A percentile compares a stretch with the other conserved stretches of the same genome.
These are phyloP conservation scores for Cydia splendana DNA, from an alignment of 1,140 invertebrate genomes.

Conservation along the genomic window DNA sequence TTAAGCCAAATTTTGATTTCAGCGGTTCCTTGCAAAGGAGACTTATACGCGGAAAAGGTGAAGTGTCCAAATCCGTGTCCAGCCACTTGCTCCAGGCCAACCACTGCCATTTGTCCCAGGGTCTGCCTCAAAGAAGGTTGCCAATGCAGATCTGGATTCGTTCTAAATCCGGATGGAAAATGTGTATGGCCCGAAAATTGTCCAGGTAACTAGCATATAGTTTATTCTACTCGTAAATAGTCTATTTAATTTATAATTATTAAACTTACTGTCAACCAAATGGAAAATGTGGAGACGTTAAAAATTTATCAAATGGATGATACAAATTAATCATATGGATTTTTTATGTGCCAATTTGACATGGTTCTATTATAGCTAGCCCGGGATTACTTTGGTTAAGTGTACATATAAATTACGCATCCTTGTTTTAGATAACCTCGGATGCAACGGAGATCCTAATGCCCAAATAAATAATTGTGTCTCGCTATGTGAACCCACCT, in stretches of 20 bases:
- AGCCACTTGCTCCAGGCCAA: conserved; percentile 5
- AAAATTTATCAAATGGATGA: too few relatives aligned
- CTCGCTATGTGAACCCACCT: neutral
- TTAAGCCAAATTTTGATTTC: neutral
- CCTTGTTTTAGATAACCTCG: neutral
- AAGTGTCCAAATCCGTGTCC: conserved; percentile 16
- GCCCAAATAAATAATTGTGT: conserved; percentile 12
- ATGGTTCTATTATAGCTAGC: too few relatives aligned
- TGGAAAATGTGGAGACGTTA: too few relatives aligned
- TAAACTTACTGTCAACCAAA: too few relatives aligned
- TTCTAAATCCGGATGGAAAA: neutral
- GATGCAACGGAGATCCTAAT: conserved; percentile 5
- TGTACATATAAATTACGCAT: neutral
- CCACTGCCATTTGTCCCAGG: neutral
- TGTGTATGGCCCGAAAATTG: conserved; percentile 14
- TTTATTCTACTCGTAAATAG: too few relatives aligned
- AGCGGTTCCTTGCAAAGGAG: neutral
- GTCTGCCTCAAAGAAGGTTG: neutral
- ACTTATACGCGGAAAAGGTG: conserved; percentile 6
- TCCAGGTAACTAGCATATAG: neutral
- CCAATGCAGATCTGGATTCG: conserved; percentile 1
- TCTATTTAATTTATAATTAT: neutral
- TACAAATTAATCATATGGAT: too few relatives aligned
- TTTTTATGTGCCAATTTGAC: too few relatives aligned
- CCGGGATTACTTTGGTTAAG: too few relatives aligned